Evolutionary conservation across 2,113 vertebrate species (phyloP), one percentile per base, ranked within the genome.

Genomic region (Trichechus manatus): DNA sequence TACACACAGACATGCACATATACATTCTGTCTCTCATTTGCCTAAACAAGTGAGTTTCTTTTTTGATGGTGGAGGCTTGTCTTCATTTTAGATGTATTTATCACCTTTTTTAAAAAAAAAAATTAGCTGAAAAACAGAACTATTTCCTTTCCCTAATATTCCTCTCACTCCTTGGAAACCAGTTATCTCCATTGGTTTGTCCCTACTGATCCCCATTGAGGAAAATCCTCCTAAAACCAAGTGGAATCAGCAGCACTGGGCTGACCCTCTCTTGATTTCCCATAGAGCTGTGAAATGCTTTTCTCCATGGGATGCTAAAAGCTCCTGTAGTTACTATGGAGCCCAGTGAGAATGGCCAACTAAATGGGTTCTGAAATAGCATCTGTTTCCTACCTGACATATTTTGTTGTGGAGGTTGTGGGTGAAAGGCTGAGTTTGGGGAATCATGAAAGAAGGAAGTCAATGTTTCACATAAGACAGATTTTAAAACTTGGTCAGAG

Each of bases 201-300:
- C 61, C 8, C 44, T 78, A 64, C 20, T 90, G 61, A 92, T 68
- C 3, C 59, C 90, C 92, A 27, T 6, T 84, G 42, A 91, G 77
- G 39, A 94, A 36, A 81, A 93, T 78, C 82, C 47, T 83, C 64
- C n/a, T 42, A n/a, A 94, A 95, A 77, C n/a, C 33, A 59, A 89
- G 27, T 42, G 20, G 22, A 74, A 70, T 70, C 9, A 20, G 22
- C 19, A 87, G 66, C 42, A 89, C 27, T 72, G 39, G 82, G 1
- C 7, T 63, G 80, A 83, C n/a, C 13, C 87, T 87, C 23, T 78
- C 68, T 86, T 95, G 53, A 83, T 79, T 75, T 72, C 23, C 89
- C 39, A 80, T 56, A 66, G 9, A 14, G 68, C 81, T 68, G 3
- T 61, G 11, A 80, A 64, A 63, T 91, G 27, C 8, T 79, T 94